Evolutionary conservation across 1,140 invertebrate species (phyloP), one percentile per base, ranked within the genome.

Genomic region (Phymorhynchus buccinoides): DNA sequence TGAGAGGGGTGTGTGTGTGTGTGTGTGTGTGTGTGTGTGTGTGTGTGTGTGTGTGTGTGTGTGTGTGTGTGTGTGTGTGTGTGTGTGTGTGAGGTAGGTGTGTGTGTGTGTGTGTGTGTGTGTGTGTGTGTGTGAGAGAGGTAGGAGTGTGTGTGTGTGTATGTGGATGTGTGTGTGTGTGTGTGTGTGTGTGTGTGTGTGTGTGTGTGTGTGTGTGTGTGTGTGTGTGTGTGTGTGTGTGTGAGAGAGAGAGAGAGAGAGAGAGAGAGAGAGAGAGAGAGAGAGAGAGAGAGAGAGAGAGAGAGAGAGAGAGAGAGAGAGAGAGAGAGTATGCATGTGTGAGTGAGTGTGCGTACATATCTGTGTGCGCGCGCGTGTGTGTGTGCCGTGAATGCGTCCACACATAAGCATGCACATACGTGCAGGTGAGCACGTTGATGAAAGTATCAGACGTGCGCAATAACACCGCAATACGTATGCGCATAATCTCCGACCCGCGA

Each of bases 291-390:
- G 68, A 1, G 68, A 35, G 68, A 1, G 68, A 1, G 68, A 6
- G 68, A 14, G 68, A 14, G 68, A 18, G 62, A 27, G 62, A 18
- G 62, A 27, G 62, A 18, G 62, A 27, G 16, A 27, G 62, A 18
- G 62, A 27, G 62, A 27, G 62, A 27, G 62, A 27, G 62, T 12
- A 30, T 4, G 68, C 30, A 18, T 35, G 66, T 37, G 66, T 71
- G 66, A 14, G 66, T 71, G 44, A 1, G 39, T 79, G 44, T 44
- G 77, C 44, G 77, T 48, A 12, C 9, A 41, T 79, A 27, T 71
- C n/a, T 71, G 66, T 71, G 66, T 71, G 66, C 16, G 66, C 35
- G 66, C 18, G 68, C 18, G 68, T 71, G 68, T 35, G 68, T 71
- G n/a, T 1, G 68, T 35, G 68, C 35, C 35, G 68, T 71, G 68